Base-by-base conservation (phyloP, 2,797 vertebrate species). In the Argya squamiceps region DNA sequence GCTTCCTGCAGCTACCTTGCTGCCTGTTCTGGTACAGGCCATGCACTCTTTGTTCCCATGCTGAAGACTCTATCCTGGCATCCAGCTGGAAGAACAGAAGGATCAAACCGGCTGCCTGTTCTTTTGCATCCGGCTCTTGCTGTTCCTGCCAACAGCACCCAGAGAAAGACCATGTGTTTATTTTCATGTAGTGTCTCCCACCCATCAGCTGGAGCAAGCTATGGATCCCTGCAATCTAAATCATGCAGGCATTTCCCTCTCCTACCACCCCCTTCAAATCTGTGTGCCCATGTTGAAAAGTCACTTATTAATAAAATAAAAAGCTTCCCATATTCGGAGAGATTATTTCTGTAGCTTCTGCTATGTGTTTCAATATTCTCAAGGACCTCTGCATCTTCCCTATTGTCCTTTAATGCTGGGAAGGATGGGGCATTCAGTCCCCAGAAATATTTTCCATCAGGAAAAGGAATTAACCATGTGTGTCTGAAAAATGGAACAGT, bases 1-100 rank as follows among this genome's bases (percentile, higher is more conserved):
- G 6, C 23, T 67, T 21, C 58, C 11, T 50, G 17, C 47, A 60
- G 1, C 3, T 29, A 3, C 26, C 15, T 47, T 83, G 32, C n/a
- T 70, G 41, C 30, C 29, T 56, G 12, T 39, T 59, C 77, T 73
- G 34, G 9, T 64, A 6, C 41, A 39, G 34, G 20, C 24, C 15
- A 43, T 30, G 46, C 52, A 20, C 14, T 5, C 0, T 62, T 70
- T 56, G 4, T 4, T 12, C 4, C 5, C 16, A 4, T 18, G 46
- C 26, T 12, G 2, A 50, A 86, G 39, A 30, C 18, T 44, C 21
- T 49, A 6, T 47, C 44, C 49, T 44, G 43, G 26, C 27, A 83
- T 39, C 47, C 69, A 88, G 26, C 2, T 92, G 58, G 49, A 50
- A 44, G 36, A 91, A 85, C 62, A 89, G 84, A 93, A 84, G 84